Conservation (phyloP, 1,140 invertebrate species). For the Penaeus japonicus region DNA sequence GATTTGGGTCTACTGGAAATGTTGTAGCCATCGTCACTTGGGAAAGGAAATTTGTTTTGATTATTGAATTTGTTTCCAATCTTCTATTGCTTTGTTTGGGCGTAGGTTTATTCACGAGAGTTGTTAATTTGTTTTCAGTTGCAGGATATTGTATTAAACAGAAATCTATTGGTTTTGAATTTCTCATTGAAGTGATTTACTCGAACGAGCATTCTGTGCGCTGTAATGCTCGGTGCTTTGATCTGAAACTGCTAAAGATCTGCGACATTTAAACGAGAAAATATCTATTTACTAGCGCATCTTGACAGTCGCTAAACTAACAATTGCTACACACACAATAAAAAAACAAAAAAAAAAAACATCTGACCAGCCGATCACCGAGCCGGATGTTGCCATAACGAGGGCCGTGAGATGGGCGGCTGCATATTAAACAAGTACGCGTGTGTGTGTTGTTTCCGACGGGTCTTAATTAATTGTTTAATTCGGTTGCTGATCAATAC, state of each 20-base stretch:
- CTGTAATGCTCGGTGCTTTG: no score
- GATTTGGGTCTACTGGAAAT: background rate
- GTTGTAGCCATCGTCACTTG: no score
- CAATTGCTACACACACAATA: background rate
- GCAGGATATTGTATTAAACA: background rate
- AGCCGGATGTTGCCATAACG: background rate
- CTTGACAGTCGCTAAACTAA: no score
- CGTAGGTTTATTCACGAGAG: background rate
- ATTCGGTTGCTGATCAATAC: conserved; percentile 37
- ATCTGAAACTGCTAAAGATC: no score
- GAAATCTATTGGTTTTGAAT: background rate
- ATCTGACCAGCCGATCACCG: background rate
- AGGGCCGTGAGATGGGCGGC: conserved; percentile 6
- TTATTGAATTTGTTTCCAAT: conserved; percentile 14
- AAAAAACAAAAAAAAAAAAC: background rate
- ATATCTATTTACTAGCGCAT: no score
- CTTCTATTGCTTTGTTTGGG: conserved; percentile 14
- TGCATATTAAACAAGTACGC: conserved; percentile 38
- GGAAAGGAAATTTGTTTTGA: background rate
- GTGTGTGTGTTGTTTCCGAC: conserved; percentile 42
- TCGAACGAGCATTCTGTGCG: no score
- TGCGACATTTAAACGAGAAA: no score
- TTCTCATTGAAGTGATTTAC: no score
- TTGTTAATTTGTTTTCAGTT: background rate
- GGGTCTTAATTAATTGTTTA: conserved; percentile 45